Evolutionary conservation across 2,888 invertebrate genomes (phyloP).

Genomic region (Dryobota labecula): DNA sequence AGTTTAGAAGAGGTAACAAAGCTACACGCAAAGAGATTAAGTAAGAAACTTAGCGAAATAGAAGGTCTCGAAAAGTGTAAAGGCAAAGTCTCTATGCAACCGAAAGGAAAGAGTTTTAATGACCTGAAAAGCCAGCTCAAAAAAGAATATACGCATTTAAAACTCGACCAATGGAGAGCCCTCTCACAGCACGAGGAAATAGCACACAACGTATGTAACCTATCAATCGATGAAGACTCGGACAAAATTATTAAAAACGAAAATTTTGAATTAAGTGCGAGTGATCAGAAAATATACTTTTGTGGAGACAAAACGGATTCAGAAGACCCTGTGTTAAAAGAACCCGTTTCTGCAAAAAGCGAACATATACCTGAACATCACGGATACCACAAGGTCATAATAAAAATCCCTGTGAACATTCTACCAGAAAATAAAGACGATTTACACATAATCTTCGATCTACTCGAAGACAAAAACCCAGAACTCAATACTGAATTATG

Average conservation of each 20-base stretch:
- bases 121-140: conserved; percentile 37
- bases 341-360: conserved; percentile 64
- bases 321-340: conserved; percentile 66
- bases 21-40: conserved; percentile 57
- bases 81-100: conserved; percentile 30
- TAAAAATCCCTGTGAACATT: conserved; percentile 79
- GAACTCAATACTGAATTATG: conserved; percentile 84
- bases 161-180: conserved; percentile 49
- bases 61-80: conserved; percentile 52
- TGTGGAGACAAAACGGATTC: conserved; percentile 40
- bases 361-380: conserved; percentile 62
- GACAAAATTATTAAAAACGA: conserved; percentile 27
- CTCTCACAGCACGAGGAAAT: conserved; percentile 29
- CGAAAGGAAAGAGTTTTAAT: conserved; percentile 44
- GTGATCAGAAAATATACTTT: conserved; percentile 42
- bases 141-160: conserved; percentile 48
- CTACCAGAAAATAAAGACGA: conserved; percentile 82
- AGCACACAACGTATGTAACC: conserved; percentile 10
- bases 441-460: conserved; percentile 81
- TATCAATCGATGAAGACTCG: conserved; percentile 28
- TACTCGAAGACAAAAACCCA: conserved; percentile 84
- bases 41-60: conserved; percentile 46
- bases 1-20: conserved; percentile 76
- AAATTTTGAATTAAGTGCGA: conserved; percentile 25
- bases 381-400: conserved; percentile 74